These are phyloP conservation scores for Dichetophora obliterata DNA, from an alignment of 2,888 invertebrate genomes.

Conservation along the genomic window DNA sequence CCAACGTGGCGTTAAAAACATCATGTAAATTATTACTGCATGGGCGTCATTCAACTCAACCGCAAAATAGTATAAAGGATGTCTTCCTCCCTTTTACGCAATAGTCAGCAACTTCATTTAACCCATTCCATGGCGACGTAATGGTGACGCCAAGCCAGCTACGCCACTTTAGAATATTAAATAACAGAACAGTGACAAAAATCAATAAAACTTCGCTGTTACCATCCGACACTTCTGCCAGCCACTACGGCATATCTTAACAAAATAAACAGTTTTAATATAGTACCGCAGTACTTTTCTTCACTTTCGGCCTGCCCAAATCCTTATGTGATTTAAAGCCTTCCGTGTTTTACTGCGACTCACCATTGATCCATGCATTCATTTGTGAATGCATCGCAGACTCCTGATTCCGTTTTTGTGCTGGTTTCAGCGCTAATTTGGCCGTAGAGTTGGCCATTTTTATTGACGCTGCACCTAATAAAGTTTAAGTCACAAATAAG, in stretches of 20 bases:
- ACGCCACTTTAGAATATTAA: slow-evolving; percentile 22
- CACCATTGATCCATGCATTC: slow-evolving; percentile 90
- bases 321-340: not conserved
- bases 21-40: not conserved
- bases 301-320: slow-evolving; percentile 17
- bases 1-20: too few species aligned
- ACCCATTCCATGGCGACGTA: slow-evolving; percentile 41
- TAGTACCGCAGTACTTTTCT: not conserved
- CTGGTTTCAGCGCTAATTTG: slow-evolving; percentile 65
- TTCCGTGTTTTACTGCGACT: slow-evolving; percentile 66
- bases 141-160: slow-evolving; percentile 15
- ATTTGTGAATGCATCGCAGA: slow-evolving; percentile 85
- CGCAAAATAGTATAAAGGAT: too few species aligned
- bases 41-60: not conserved
- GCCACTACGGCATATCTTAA: not conserved
- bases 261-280: not conserved
- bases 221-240: slow-evolving; percentile 3
- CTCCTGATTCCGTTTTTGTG: slow-evolving; percentile 83
- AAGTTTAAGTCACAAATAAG: slow-evolving; percentile 39
- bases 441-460: slow-evolving; percentile 58
- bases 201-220: slow-evolving; percentile 37
- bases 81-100: too few species aligned
- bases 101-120: not conserved
- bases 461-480: slow-evolving; percentile 50
- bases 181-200: slow-evolving; percentile 17